Conservation (phyloP, 2,113 vertebrate genomes). For the Merops nubicus region DNA sequence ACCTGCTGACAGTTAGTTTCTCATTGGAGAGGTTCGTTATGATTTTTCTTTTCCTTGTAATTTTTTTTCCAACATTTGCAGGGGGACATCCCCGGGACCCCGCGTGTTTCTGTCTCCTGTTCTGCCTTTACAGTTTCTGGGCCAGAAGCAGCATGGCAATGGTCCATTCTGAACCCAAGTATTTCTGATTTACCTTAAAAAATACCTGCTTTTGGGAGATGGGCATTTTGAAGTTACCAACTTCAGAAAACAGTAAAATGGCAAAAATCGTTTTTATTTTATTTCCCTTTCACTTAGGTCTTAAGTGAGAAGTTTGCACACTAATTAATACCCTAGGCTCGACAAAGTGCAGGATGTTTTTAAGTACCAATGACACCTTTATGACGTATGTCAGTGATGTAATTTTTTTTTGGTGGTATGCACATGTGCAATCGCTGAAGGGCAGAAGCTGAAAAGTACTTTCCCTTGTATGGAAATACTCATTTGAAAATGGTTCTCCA, state of each 20-base stretch:
- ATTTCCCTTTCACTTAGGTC: background rate
- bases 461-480: background rate
- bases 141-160: background rate
- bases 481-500: background rate
- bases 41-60: constrained; percentile 42
- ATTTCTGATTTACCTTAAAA: background rate
- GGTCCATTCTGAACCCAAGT: background rate
- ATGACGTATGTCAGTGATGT: background rate
- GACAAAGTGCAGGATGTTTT: background rate
- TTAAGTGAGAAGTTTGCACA: rapidly evolving
- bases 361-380: background rate
- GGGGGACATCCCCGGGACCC: background rate
- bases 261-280: background rate
- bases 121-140: background rate
- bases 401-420: background rate
- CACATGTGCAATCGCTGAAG: background rate
- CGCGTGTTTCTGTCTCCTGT: rapidly evolving
- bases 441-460: background rate
- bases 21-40: constrained; percentile 65
- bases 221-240: background rate
- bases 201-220: background rate
- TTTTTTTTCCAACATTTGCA: constrained; percentile 42
- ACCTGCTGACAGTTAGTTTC: constrained; percentile 67
- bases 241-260: background rate
- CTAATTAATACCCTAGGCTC: rapidly evolving